Evolutionary conservation across 1,140 invertebrate species (phyloP), one percentile per base, ranked within the genome.

Genomic region (Drosophila nikananu): DNA sequence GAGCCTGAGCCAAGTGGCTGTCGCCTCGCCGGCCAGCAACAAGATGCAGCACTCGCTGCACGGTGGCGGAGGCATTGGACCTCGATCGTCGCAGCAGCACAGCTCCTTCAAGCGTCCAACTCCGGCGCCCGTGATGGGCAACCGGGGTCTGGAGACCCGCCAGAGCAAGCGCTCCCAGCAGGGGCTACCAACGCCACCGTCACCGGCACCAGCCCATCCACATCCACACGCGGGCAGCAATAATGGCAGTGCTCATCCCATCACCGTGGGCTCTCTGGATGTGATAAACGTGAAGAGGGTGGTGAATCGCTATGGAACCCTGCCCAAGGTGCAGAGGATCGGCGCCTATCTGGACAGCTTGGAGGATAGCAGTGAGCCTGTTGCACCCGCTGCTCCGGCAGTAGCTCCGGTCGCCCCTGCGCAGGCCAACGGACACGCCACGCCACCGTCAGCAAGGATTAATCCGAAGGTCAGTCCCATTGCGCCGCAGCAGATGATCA

Each of bases 271-370:
- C 74, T 97, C 98, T 17, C 94, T 99, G 68, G 98, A 99, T 94
- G 98, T 99, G 75, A 97, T 99, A 93, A 99, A 99, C 94, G 98
- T 99, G 60, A 97, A 98, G 89, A 96, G 97, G 78, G 98, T 98
- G 8, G 99, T 99, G 62, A 99, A 98, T 93, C 95, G 98, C n/a
- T 99, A 99, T 92, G 98, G 98, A 7, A 99, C 99, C 13, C 92
- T 98, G 66, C 98, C 98, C 0, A 99, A 99, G 94, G 98, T 97
- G 52, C 97, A 98, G 15, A 95, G 98, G 37, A 99, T 99, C 79
- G 98, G 98, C 13, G 98, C 98, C 1, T 99, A 98, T 93, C 94
- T 99, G 17, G 98, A 99, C 89, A 99, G 98, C 1, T 93, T 99
- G 66, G 95, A 97, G 39, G 87, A 93, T 39, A 78, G 86, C 46